Evolutionary conservation across 2,113 vertebrate genomes (phyloP).

Genomic region (Butastur rufipennis): DNA sequence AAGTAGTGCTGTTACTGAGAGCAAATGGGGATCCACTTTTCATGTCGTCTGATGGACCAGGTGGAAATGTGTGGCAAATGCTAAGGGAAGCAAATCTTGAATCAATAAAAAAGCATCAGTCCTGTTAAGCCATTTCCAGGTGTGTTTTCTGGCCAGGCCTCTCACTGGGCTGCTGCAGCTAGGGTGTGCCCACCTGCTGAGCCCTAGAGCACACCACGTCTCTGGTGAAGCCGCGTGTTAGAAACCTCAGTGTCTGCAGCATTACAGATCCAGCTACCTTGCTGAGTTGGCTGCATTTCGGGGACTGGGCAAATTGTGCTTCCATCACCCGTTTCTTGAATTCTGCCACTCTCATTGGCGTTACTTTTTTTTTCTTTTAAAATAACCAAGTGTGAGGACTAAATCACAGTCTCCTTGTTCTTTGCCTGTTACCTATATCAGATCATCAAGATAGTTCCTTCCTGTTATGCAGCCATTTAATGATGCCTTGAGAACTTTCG

Average conservation of each 20-base stretch:
- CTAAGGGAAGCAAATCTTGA: neutral
- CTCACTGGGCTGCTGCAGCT: neutral
- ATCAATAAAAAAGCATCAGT: neutral
- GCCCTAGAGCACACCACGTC: neutral
- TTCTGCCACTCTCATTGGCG: neutral
- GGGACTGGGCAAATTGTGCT: neutral
- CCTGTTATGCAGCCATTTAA: neutral
- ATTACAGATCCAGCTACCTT: neutral
- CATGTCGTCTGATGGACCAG: neutral
- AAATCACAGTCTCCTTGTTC: neutral
- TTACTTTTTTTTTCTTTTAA: neutral
- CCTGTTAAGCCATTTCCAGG: neutral
- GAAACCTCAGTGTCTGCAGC: neutral
- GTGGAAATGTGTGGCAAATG: neutral
- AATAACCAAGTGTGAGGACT: neutral
- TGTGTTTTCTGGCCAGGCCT: neutral
- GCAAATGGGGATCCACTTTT: neutral
- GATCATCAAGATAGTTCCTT: neutral
- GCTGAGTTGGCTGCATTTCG: neutral
- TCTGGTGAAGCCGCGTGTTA: fast-evolving
- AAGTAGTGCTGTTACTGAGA: neutral
- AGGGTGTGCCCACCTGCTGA: neutral
- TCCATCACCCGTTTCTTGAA: neutral
- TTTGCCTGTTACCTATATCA: neutral
- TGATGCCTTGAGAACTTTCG: neutral